Evolutionary conservation across 35 echinoderm and acorn worm species (phyloP), one percentile per base, ranked within the genome.

Genomic region (Heliocidaris erythrogramma): DNA sequence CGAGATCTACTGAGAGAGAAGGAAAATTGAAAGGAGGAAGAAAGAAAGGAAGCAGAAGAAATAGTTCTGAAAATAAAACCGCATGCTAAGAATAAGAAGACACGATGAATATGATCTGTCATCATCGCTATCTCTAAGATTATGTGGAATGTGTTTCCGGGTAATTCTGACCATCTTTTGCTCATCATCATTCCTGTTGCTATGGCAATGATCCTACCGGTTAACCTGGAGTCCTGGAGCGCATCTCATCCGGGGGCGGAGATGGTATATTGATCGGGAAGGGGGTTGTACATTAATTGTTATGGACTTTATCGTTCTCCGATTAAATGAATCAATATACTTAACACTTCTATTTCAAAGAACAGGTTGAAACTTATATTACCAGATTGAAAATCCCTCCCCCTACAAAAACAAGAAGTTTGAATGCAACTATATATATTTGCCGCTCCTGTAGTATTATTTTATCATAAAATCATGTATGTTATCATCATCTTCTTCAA

Each of bases 91-190:
- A 27, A 78, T 7, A 78, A 78, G 65, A 18, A 78, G 65, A 69
- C 27, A 78, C 65, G 65, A 78, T 78, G 65, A 78, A 78, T 78
- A 78, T 78, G 18, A 78, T 78, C 65, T 78, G 65, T 78, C 65
- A 78, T 24, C 21, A 5, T 78, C 18, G 21, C 27, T 78, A 78
- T 78, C 65, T n/a, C 27, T 4, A 21, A 78, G 65, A 78, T 78
- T 78, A 78, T 78, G 65, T 78, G 65, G 65, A 78, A 78, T 78
- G 65, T 18, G 27, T 78, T 78, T 78, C 65, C 65, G 65, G 65
- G 65, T 78, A 78, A 78, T 78, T 78, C 65, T 78, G 18, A 78
- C 65, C 65, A 78, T 78, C 65, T 78, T 78, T 78, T 78, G 65
- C 65, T 78, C 65, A 78, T 78, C 65, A 78, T 78, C 65, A 78